phyloP scores from a whole-genome alignment of 92 coral and sea anemone genomes.

The Hydrozoanthus gracilis region DNA sequence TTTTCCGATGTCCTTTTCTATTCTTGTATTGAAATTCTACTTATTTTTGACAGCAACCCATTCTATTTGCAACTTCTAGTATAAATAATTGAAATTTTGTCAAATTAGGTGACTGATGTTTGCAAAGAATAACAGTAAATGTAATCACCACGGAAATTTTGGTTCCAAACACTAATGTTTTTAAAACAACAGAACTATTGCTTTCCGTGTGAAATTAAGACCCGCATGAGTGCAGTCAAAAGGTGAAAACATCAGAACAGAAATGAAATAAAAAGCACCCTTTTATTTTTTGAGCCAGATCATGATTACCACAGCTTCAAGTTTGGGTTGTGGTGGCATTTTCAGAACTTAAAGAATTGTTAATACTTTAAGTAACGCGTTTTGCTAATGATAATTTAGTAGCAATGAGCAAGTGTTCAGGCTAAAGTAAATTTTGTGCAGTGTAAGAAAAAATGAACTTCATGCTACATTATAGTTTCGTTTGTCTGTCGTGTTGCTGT shows the following conservation, averaged over 20 bases:
- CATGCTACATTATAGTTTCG: no score
- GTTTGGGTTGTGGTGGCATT: no score
- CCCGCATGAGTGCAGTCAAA: neutral
- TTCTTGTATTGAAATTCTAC: constrained; percentile 16
- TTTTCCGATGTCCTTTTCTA: neutral
- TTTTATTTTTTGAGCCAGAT: neutral
- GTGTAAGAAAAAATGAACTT: no score
- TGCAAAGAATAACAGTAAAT: constrained; percentile 12
- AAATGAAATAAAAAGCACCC: neutral
- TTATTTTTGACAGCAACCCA: constrained; percentile 25
- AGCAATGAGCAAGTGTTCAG: no score
- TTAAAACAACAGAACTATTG: neutral
- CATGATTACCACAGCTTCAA: neutral
- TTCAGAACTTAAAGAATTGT: no score
- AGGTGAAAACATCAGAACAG: neutral
- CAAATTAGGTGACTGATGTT: constrained; percentile 7
- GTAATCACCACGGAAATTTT: constrained; percentile 1
- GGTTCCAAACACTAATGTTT: constrained; percentile 12
- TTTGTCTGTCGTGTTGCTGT: no score
- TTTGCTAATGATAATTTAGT: no score
- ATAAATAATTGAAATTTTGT: constrained; percentile 40
- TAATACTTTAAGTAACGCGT: no score
- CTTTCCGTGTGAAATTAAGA: neutral
- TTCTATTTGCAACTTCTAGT: constrained; percentile 27
- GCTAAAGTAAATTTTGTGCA: no score